A percentile compares a stretch with the other conserved stretches of the same genome.
phyloP scores from a whole-genome alignment of 2,888 invertebrate genomes.

The Brachypterus glaber region DNA sequence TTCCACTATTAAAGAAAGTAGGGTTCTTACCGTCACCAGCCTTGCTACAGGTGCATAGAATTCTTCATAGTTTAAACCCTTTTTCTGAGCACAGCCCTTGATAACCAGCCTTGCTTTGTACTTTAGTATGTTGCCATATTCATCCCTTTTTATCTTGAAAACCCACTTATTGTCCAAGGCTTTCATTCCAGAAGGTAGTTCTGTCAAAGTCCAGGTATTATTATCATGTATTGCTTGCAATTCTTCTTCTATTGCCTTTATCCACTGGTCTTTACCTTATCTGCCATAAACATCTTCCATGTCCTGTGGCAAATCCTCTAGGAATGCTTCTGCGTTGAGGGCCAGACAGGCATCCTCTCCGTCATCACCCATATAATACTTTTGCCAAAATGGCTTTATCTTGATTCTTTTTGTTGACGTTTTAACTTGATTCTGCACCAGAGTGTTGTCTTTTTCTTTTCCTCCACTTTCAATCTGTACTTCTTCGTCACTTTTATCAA shows the following conservation, averaged over 20 bases:
- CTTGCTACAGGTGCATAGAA: constrained; percentile 12
- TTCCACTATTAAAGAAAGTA: constrained; percentile 8
- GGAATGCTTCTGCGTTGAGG: constrained; percentile 12
- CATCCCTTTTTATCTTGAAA: constrained; percentile 19
- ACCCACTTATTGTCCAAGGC: constrained; percentile 20
- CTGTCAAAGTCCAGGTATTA: constrained; percentile 19
- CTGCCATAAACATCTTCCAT: constrained; percentile 9
- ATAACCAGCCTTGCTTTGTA: constrained; percentile 25
- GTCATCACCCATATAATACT: too few relatives aligned
- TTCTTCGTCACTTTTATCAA: too few relatives aligned
- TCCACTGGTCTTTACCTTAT: constrained; percentile 12
- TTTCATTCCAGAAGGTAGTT: constrained; percentile 15
- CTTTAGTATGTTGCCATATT: constrained; percentile 14
- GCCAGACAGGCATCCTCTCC: too few relatives aligned
- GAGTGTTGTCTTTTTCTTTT: too few relatives aligned
- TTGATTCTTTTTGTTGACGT: too few relatives aligned
- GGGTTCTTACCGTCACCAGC: constrained; percentile 10
- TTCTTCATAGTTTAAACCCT: constrained; percentile 6
- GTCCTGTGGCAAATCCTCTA: constrained; percentile 13
- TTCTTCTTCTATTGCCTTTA: constrained; percentile 20
- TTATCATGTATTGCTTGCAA: constrained; percentile 18
- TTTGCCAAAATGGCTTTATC: too few relatives aligned
- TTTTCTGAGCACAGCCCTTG: constrained; percentile 22
- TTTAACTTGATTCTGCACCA: too few relatives aligned
- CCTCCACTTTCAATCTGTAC: too few relatives aligned